A percentile compares a stretch with the other conserved stretches of the same genome.
These are phyloP conservation scores for Apoda limacodes DNA, from an alignment of 2,888 invertebrate species.

Conservation along the genomic window DNA sequence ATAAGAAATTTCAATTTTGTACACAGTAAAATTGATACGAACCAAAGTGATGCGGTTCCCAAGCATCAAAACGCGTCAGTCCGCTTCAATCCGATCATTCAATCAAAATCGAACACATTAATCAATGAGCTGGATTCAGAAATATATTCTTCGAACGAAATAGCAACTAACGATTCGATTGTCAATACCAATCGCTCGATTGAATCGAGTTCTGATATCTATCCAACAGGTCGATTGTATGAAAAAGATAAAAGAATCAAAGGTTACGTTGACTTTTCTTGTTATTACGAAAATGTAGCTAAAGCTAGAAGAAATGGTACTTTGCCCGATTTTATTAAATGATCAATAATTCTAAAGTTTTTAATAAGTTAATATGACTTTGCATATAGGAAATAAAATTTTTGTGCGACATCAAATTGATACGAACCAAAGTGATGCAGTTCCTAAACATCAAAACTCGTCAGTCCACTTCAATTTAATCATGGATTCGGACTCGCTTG, in stretches of 20 bases:
- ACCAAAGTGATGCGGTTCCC: constrained; percentile 16
- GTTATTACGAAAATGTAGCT: constrained; percentile 80
- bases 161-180: constrained; percentile 37
- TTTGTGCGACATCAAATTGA: constrained; percentile 71
- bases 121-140: constrained; percentile 56
- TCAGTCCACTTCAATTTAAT: constrained; percentile 74
- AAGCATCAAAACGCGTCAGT: constrained; percentile 43
- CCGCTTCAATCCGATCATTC: constrained; percentile 73
- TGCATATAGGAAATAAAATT: constrained; percentile 88
- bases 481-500: constrained; percentile 57
- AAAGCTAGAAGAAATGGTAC: constrained; percentile 75
- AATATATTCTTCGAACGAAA: constrained; percentile 43
- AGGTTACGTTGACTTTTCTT: constrained; percentile 87
- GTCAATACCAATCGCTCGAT: constrained; percentile 51
- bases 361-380: constrained; percentile 71
- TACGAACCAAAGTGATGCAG: constrained; percentile 14
- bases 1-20: constrained; percentile 89
- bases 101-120: constrained; percentile 57
- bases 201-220: constrained; percentile 53
- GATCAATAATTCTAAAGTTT: constrained; percentile 10
- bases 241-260: constrained; percentile 79
- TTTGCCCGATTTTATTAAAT: constrained; percentile 72
- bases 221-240: constrained; percentile 39
- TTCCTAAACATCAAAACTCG: constrained; percentile 18
- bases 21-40: constrained; percentile 48